A percentile compares a stretch with the other conserved stretches of the same genome.
Conservation (phyloP, 2,888 invertebrate species). For the Eilema caniola region DNA sequence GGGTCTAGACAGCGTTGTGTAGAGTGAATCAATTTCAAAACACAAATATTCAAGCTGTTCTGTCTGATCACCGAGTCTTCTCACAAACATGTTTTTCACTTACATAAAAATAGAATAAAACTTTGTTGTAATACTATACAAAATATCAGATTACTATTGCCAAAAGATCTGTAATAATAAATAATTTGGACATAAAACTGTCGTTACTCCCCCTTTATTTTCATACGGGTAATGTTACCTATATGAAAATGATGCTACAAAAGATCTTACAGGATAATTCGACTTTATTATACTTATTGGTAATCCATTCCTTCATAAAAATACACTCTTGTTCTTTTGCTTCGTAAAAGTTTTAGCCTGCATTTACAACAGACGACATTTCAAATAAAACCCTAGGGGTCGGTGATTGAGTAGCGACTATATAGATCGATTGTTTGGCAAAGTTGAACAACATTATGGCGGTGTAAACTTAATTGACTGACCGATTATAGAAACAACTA, state of each 20-base stretch:
- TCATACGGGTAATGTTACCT: not conserved
- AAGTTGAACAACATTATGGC: not conserved
- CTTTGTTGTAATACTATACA: not conserved
- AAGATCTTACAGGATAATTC: not conserved
- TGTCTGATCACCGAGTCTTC: too few relatives aligned
- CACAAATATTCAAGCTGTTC: too few relatives aligned
- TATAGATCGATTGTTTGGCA: not conserved
- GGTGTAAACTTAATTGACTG: not conserved
- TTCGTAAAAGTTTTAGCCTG: not conserved
- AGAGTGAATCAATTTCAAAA: too few relatives aligned
- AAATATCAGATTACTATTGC: not conserved
- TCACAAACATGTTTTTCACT: too few relatives aligned
- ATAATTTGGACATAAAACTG: not conserved
- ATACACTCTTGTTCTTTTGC: not conserved
- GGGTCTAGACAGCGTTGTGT: too few relatives aligned
- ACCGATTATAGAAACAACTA: not conserved
- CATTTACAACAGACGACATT: not conserved
- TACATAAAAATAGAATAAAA: too few relatives aligned
- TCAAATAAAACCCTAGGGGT: not conserved
- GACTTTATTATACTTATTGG: not conserved
- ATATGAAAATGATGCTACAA: not conserved
- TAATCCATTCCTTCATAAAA: constrained; percentile 1
- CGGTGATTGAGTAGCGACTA: not conserved
- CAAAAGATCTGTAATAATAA: not conserved
- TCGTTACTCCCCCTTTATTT: not conserved